These are phyloP conservation scores for Hycleus cichorii DNA, from an alignment of 1,140 invertebrate species.

Conservation along the genomic window DNA sequence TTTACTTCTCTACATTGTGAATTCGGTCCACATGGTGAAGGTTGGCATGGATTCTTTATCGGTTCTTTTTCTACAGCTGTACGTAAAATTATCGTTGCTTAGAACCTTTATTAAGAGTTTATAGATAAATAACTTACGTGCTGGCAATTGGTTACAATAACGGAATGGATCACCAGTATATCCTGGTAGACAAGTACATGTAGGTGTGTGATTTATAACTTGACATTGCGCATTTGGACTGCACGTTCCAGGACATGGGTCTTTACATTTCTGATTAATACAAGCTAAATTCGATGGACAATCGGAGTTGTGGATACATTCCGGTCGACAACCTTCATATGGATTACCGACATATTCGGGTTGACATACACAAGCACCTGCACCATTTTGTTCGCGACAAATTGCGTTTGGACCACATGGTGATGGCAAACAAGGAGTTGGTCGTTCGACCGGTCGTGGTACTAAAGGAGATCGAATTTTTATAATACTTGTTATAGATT, in stretches of 20 bases:
- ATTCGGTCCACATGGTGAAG: slow-evolving; percentile 62
- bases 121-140: slow-evolving; percentile 43
- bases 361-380: slow-evolving; percentile 62
- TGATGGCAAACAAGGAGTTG: slow-evolving; percentile 57
- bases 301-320: slow-evolving; percentile 58
- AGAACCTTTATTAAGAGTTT: not conserved
- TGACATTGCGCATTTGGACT: slow-evolving; percentile 66
- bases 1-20: slow-evolving; percentile 54
- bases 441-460: slow-evolving; percentile 27
- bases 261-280: slow-evolving; percentile 59
- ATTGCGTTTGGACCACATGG: slow-evolving; percentile 68
- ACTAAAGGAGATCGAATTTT: not conserved
- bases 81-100: not conserved
- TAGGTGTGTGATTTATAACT: slow-evolving; percentile 63
- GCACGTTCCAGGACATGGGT: slow-evolving; percentile 66
- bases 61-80: slow-evolving; percentile 28
- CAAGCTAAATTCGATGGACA: slow-evolving; percentile 63
- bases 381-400: slow-evolving; percentile 58
- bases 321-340: slow-evolving; percentile 63
- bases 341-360: slow-evolving; percentile 69
- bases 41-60: slow-evolving; percentile 51
- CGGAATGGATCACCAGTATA: slow-evolving; percentile 64
- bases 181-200: slow-evolving; percentile 60
- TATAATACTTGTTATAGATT: not conserved
- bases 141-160: slow-evolving; percentile 47